These are phyloP conservation scores for Lamellibrachia satsuma DNA, from an alignment of 2,888 invertebrate genomes.

Conservation along the genomic window DNA sequence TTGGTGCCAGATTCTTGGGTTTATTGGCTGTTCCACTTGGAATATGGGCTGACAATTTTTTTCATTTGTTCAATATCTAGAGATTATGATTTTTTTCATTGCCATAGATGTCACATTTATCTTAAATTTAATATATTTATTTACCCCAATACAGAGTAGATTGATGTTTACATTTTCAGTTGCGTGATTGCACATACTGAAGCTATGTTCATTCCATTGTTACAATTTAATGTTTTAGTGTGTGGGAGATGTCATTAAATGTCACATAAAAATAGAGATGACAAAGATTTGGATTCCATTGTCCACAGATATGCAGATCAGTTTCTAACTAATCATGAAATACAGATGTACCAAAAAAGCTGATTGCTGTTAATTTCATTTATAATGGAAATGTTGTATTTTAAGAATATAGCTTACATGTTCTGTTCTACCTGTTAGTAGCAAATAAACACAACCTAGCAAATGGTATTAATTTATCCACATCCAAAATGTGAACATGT, in stretches of 20 bases:
- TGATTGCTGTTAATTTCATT: neutral
- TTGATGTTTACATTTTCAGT: neutral
- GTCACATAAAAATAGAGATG: no score
- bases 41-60: neutral
- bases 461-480: neutral
- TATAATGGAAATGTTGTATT: neutral
- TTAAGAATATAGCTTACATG: neutral
- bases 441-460: neutral
- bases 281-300: neutral
- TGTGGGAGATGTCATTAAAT: no score
- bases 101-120: neutral
- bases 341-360: neutral
- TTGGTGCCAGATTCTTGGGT: neutral
- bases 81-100: neutral
- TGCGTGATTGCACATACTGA: neutral
- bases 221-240: neutral
- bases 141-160: no score
- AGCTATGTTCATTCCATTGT: neutral
- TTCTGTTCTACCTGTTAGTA: neutral
- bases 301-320: neutral
- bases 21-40: neutral
- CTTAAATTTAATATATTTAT: neutral
- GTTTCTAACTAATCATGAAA: neutral
- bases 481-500: neutral
- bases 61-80: neutral